Base-by-base conservation (phyloP, 2,888 invertebrate species). In the Aporophyla nigra region DNA sequence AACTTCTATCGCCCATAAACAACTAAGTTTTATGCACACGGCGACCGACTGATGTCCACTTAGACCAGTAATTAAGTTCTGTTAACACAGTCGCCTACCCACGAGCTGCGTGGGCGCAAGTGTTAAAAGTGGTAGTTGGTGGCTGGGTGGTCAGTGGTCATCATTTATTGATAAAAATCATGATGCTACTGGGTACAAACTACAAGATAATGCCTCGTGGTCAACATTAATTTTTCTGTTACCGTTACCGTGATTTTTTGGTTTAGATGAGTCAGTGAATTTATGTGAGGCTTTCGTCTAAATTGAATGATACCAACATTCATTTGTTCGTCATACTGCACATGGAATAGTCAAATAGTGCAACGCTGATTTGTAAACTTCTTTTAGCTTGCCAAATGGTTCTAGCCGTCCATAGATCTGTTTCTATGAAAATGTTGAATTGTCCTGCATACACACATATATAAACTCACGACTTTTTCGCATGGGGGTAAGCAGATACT, bases 1-100 rank as follows among this genome's bases (percentile, higher is more conserved):
- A 61, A 80, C 73, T 79, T 67, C 63, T 46, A 66, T 70, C 2
- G 12, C 19, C 71, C 67, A 80, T 83, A 85, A 81, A 79, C 61
- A 56, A 58, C n/a, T 53, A 76, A 77, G 74, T 80, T 86, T 85
- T 83, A 85, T 68, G 69, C 59, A 49, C 24, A 33, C 63, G 73
- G 40, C 69, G 79, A 75, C 59, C 56, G 69, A 70, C 73, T 74
- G 71, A 82, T 72, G 62, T 58, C n/a, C 65, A 24, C 63, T 78
- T 74, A 72, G 68, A 62, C 33, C 66, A 53, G 72, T 81, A 80
- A 83, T 86, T 87, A 87, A 81, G 63, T 58, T 74, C 74, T 73
- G 53, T 80, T 83, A 80, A 75, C 72, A 40, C 58, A 12, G 73
- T 69, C 58, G 59, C 59, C 70, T 49, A 56, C 76, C 72, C 61